Conservation (phyloP, 2,797 vertebrate species). For the Cyprinella venusta region DNA sequence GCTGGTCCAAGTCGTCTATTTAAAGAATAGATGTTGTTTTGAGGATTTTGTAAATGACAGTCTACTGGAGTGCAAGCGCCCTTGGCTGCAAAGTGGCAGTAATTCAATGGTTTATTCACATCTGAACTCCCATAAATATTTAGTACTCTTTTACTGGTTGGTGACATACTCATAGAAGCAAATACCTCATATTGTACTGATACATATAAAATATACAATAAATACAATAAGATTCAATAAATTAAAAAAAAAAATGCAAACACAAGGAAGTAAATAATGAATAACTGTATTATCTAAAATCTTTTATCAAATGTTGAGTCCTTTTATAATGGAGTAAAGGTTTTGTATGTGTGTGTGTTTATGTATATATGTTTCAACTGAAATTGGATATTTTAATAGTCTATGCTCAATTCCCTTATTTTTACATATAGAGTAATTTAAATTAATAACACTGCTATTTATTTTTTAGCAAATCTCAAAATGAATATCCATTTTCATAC, state of each 20-base stretch:
- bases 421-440: not conserved
- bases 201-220: too few relatives aligned
- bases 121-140: slow-evolving; percentile 21
- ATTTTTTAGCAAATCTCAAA: not conserved
- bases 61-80: slow-evolving; percentile 25
- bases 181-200: not conserved
- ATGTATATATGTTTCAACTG: not conserved
- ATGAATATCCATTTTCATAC: not conserved
- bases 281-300: not conserved
- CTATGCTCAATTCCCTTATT: not conserved
- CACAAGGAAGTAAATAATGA: not conserved
- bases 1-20: slow-evolving; percentile 17
- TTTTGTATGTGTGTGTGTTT: not conserved
- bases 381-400: not conserved
- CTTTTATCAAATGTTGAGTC: not conserved
- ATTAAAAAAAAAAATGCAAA: not conserved
- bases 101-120: slow-evolving; percentile 36
- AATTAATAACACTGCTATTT: not conserved
- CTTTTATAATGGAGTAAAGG: not conserved
- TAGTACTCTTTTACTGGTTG: slow-evolving; percentile 19
- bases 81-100: slow-evolving; percentile 17
- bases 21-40: slow-evolving; percentile 34
- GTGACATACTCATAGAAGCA: slow-evolving; percentile 14
- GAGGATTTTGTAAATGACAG: slow-evolving; percentile 29
- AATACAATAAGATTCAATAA: too few relatives aligned